Base-by-base conservation (phyloP, 1,140 invertebrate species). In the Protaetia brevitarsis region DNA sequence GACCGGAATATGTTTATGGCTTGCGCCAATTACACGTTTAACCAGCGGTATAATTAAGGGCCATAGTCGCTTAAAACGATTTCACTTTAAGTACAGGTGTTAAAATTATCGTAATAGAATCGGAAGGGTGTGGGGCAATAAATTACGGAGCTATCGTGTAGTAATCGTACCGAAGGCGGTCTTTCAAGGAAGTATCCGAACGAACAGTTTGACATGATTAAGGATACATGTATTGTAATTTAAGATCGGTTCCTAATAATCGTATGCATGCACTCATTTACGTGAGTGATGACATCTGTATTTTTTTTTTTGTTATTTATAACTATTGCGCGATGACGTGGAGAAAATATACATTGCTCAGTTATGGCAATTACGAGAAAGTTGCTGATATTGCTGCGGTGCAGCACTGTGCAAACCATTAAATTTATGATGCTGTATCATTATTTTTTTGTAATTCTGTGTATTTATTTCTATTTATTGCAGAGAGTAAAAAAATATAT, bases 81-180 rank as follows among this genome's bases (percentile, higher is more conserved):
- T 69, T 63, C 51, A 66, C 65, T 64, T 57, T 68, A 71, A 66
- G 71, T 72, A 74, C 71, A 74, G 73, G 73, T 74, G 73, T 72
- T 74, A 71, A 74, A 74, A 72, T 74, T 74, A 74, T 74, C 71
- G 73, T 74, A 74, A 74, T 74, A 71, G 71, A 71, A 74, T 74
- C 73, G 73, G 73, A 72, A 74, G 73, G 73, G 73, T 72, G 73
- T 74, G 73, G 66, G 66, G 65, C 64, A 65, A 69, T 74, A 74
- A 72, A 71, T 72, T 70, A 72, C 68, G 65, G 62, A 63, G 63
- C 30, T 68, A 70, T 69, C 72, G 72, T 58, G 64, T 19, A 51
- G 41, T 71, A 68, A 71, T 71, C 72, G 68, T 56, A 51, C 63
- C 37, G 61, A 64, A 64, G 63, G 60, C 65, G 59, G 65, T 61